These are phyloP conservation scores for Cephus runcator DNA, from an alignment of 2,888 invertebrate genomes.

Conservation along the genomic window DNA sequence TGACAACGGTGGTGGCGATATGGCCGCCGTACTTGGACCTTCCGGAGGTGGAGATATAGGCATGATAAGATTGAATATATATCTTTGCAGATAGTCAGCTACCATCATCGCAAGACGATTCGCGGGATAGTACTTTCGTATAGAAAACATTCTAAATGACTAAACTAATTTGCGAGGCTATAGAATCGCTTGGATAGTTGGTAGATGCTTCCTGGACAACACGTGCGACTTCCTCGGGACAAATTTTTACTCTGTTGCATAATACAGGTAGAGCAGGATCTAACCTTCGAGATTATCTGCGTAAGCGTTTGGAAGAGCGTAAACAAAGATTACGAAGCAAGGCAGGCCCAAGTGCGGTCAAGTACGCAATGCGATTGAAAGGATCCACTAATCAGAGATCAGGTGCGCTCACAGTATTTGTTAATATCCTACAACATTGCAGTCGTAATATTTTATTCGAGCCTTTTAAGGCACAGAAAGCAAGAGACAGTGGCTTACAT, in stretches of 20 bases:
- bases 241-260: slow-evolving; percentile 6
- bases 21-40: slow-evolving; percentile 61
- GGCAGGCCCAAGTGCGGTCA: slow-evolving; percentile 55
- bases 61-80: slow-evolving; percentile 69
- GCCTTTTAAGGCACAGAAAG: neutral
- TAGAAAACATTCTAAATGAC: neutral
- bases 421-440: no score
- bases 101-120: slow-evolving; percentile 26
- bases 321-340: slow-evolving; percentile 67
- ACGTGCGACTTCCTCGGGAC: neutral
- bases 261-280: slow-evolving; percentile 66
- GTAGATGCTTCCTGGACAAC: slow-evolving; percentile 28
- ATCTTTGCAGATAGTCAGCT: slow-evolving; percentile 65
- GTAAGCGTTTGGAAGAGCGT: slow-evolving; percentile 70
- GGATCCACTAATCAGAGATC: slow-evolving; percentile 50
- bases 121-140: no score
- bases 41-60: slow-evolving; percentile 67
- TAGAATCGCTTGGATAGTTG: slow-evolving; percentile 54
- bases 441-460: neutral
- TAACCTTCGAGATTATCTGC: slow-evolving; percentile 71
- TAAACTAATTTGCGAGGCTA: slow-evolving; percentile 17
- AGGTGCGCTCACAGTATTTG: slow-evolving; percentile 29
- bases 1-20: slow-evolving; percentile 63
- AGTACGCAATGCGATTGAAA: slow-evolving; percentile 55
- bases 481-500: slow-evolving; percentile 48